Evolutionary conservation across 2,888 invertebrate species (phyloP), one percentile per base, ranked within the genome.

Genomic region (Polymixis flavicincta): DNA sequence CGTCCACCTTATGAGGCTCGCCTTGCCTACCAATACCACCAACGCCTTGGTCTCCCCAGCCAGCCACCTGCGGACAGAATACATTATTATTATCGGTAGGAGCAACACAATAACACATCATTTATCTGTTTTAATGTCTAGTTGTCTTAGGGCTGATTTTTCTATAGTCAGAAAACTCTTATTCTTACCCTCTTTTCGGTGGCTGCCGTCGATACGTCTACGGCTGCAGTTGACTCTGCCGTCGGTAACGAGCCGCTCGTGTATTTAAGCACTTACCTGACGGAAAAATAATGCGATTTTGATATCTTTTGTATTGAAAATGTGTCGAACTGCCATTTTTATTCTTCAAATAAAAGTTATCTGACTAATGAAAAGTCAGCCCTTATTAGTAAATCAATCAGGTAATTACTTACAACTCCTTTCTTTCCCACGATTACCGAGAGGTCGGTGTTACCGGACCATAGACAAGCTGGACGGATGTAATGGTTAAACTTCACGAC

Each of bases 381-480:
- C 25, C 19, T 13, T 45, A 25, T 28, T 28, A 13, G 42, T 45
- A n/a, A 64, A 48, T 14, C 5, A 48, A 48, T 28, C 28, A 45
- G 14, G 2, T 14, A 55, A 45, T 54, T 68, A 92, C 95, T 93
- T 85, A 96, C 96, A 78, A 95, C 93, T 60, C 95, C 96, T 11
- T 93, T 92, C 73, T 91, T 91, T 17, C 96, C 96, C 2, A 96
- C 94, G 32, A 96, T 89, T 4, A 89, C 81, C 28, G 88, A 90
- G 2, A 93, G 91, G 22, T 95, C 93, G 0, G 88, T 83, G 52
- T 94, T 91, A 0, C 95, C 95, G 4, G 89, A 92, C 97, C 97
- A 97, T 0, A 97, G 92, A 82, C 97, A 97, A 54, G 97, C 95
- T 1, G 97, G 97, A 52, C 96, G 93, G 59, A 97, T 97, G 81